A percentile compares a stretch with the other conserved stretches of the same genome.
phyloP scores from a whole-genome alignment of 1,140 invertebrate species.

The Sinonovacula constricta region DNA sequence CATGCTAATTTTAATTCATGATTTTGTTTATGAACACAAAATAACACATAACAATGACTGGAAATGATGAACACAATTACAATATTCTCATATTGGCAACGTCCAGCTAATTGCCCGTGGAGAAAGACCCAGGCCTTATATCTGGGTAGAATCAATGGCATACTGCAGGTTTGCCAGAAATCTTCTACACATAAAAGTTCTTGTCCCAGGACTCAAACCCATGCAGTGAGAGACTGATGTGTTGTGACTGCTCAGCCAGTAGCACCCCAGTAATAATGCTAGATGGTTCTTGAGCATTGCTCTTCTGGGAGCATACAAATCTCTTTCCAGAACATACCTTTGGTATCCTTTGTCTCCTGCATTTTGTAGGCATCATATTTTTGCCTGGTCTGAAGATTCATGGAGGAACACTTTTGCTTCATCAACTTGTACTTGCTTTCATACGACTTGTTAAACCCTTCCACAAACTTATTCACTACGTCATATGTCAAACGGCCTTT shows the following conservation, averaged over 20 bases:
- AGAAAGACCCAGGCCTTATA: no score
- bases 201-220: no score
- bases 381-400: constrained; percentile 69
- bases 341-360: constrained; percentile 71
- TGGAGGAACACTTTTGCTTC: constrained; percentile 57
- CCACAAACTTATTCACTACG: constrained; percentile 69
- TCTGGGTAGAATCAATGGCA: no score
- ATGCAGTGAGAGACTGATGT: neutral
- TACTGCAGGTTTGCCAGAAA: no score
- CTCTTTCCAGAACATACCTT: constrained; percentile 71
- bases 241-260: neutral
- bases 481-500: constrained; percentile 72
- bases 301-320: neutral
- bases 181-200: no score
- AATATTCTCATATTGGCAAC: no score
- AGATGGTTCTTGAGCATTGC: neutral
- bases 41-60: no score
- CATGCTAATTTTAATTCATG: no score
- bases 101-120: no score
- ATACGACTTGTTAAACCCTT: constrained; percentile 71
- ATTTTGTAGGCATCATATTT: constrained; percentile 64
- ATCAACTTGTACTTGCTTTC: constrained; percentile 74
- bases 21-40: no score
- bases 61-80: no score
- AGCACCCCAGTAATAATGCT: neutral